Base-by-base conservation (phyloP, 2,113 vertebrate species). In the Eptatretus burgeri region DNA sequence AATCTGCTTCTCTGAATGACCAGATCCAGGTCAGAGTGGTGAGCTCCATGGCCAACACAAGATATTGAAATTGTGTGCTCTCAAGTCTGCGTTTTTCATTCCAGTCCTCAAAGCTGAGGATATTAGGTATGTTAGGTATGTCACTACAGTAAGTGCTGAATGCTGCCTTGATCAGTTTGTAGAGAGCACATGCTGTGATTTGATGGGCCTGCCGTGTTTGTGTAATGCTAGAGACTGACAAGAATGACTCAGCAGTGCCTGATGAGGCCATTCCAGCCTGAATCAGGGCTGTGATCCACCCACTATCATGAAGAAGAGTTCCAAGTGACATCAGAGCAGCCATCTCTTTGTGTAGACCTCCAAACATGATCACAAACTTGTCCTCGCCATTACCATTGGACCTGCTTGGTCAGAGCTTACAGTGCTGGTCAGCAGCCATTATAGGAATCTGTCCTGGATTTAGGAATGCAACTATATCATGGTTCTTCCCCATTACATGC, bases 261-360 rank as follows among this genome's bases (percentile, higher is more conserved):
- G 52, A 56, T 56, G 52, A 56, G 7, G 52, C 52, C 19, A 56
- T 17, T 56, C 14, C 52, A 16, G 52, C 18, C 52, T 56, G 14
- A 56, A 56, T 16, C 14, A 56, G 52, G 52, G 18, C 52, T 16
- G 14, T 56, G 14, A 17, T 56, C 52, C 52, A 56, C 18, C 14
- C 52, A 56, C 52, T 56, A 17, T 56, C 52, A 16, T 56, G 52
- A 56, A 56, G 14, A 14, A 56, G 52, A 56, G 52, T 56, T 56
- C 52, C 52, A 56, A 56, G 14, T 56, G 52, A 56, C 52, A 16
- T 14, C 52, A 56, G 52, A 7, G 52, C 52, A 56, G 52, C 52
- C 52, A 56, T 56, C 52, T 56, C 52, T 17, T 16, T 56, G 18
- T 56, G 52, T 9, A 56, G 18, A 16, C 7, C 18, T 56, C 8